phyloP scores from a whole-genome alignment of 2,888 invertebrate species.

The Phengaris arion region DNA sequence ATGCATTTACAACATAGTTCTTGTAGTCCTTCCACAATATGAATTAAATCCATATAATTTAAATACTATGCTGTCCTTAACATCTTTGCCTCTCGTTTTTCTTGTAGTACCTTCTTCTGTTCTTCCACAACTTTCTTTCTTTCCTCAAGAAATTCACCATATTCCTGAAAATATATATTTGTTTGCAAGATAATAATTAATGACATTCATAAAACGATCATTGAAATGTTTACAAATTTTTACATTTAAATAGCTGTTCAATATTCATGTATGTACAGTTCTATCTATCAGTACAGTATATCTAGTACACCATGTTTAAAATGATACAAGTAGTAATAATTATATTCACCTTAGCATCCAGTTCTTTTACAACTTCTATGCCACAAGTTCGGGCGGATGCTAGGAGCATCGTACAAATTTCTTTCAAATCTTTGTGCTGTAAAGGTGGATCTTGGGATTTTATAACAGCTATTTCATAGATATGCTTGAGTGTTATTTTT shows the following conservation, averaged over 20 bases:
- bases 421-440: conserved; percentile 81
- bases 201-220: neutral
- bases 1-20: neutral
- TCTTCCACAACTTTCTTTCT: conserved; percentile 84
- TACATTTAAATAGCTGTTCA: no score
- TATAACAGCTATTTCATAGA: conserved; percentile 98
- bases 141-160: conserved; percentile 88
- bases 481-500: conserved; percentile 94
- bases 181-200: neutral
- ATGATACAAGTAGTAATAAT: neutral
- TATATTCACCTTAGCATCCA: conserved; percentile 81
- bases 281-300: no score
- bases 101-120: conserved; percentile 87
- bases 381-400: conserved; percentile 90
- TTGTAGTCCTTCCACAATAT: neutral
- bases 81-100: conserved; percentile 94
- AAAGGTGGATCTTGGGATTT: conserved; percentile 92
- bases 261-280: no score
- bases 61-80: conserved; percentile 82
- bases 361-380: conserved; percentile 87
- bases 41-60: conserved; percentile 29
- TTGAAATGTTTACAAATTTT: no score
- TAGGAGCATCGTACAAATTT: conserved; percentile 89
- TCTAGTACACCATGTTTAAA: neutral
- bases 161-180: conserved; percentile 77